Percentiles rank a stretch among this genome's conserved stretches.
Conservation (phyloP, 1,140 invertebrate species). For the Formica exsecta region DNA sequence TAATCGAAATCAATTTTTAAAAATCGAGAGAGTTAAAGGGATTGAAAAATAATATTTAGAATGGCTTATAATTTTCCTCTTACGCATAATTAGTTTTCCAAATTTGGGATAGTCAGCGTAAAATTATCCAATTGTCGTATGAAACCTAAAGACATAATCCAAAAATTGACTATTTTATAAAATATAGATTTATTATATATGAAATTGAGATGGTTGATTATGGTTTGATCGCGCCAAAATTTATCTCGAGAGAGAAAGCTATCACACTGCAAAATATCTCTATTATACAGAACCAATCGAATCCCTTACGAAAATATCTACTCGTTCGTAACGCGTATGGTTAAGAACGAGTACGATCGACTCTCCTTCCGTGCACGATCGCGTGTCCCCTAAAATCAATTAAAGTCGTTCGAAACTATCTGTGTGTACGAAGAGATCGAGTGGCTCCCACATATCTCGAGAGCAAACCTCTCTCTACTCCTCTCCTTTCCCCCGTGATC, state of each 20-base stretch:
- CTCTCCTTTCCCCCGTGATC: conserved; percentile 12
- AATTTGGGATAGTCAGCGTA: neutral
- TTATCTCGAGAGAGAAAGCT: neutral
- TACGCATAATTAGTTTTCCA: neutral
- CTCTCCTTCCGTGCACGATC: conserved; percentile 50
- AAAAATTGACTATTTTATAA: neutral
- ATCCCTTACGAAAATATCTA: conserved; percentile 12
- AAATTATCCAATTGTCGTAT: neutral
- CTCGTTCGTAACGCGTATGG: neutral
- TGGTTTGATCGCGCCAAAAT: neutral
- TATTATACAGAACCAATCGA: neutral
- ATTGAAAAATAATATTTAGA: too few relatives aligned
- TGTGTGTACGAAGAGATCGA: conserved; percentile 74
- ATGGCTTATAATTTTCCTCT: neutral
- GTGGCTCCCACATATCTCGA: conserved; percentile 75
- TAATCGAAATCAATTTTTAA: neutral
- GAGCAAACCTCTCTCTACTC: conserved; percentile 54
- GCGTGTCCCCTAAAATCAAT: conserved; percentile 73
- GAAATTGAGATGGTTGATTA: neutral
- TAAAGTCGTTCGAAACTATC: conserved; percentile 73
- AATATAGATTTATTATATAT: neutral
- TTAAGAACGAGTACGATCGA: conserved; percentile 39
- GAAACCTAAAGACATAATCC: neutral
- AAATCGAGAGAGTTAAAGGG: neutral
- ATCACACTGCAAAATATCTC: neutral